Percentiles rank a stretch among this genome's conserved stretches.
phyloP scores from a whole-genome alignment of 2,113 vertebrate genomes.

The Lates calcarifer region DNA sequence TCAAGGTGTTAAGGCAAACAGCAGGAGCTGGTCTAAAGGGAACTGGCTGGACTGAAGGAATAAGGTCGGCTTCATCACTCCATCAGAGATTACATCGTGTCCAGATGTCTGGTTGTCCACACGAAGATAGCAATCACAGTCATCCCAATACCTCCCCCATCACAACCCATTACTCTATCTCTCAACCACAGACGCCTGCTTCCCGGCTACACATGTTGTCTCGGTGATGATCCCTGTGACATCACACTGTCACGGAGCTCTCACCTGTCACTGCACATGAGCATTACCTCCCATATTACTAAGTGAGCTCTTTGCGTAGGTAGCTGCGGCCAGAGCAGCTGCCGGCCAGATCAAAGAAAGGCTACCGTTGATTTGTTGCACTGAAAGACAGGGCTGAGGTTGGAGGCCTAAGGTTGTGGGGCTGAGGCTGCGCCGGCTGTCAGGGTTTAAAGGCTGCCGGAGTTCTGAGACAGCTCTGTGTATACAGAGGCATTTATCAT shows the following conservation, averaged over 20 bases:
- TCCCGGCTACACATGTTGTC: slow-evolving; percentile 66
- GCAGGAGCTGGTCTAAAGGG: slow-evolving; percentile 25
- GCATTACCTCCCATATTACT: slow-evolving; percentile 58
- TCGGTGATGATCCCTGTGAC: slow-evolving; percentile 50
- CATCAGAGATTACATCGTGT: slow-evolving; percentile 61
- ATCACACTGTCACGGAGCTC: slow-evolving; percentile 51
- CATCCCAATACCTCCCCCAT: slow-evolving; percentile 53
- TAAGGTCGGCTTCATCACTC: slow-evolving; percentile 47
- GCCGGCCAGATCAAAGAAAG: slow-evolving; percentile 42
- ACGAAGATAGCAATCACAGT: slow-evolving; percentile 64
- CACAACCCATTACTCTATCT: slow-evolving; percentile 60
- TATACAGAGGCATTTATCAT: slow-evolving; percentile 84
- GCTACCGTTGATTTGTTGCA: slow-evolving; percentile 63
- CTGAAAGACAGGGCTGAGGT: slow-evolving; percentile 69
- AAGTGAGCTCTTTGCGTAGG: slow-evolving; percentile 50
- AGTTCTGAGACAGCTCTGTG: slow-evolving; percentile 75
- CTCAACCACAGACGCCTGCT: slow-evolving; percentile 36
- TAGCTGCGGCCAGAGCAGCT: slow-evolving; percentile 34
- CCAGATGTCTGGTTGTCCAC: slow-evolving; percentile 54
- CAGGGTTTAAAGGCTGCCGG: slow-evolving; percentile 78
- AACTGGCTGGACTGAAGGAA: slow-evolving; percentile 37
- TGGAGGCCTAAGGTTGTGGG: slow-evolving; percentile 61
- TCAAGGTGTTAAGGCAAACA: slow-evolving; percentile 36
- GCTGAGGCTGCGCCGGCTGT: slow-evolving; percentile 76
- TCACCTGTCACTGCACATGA: slow-evolving; percentile 69